Conservation (phyloP, 2,888 invertebrate genomes). For the Leptopilina myrica region DNA sequence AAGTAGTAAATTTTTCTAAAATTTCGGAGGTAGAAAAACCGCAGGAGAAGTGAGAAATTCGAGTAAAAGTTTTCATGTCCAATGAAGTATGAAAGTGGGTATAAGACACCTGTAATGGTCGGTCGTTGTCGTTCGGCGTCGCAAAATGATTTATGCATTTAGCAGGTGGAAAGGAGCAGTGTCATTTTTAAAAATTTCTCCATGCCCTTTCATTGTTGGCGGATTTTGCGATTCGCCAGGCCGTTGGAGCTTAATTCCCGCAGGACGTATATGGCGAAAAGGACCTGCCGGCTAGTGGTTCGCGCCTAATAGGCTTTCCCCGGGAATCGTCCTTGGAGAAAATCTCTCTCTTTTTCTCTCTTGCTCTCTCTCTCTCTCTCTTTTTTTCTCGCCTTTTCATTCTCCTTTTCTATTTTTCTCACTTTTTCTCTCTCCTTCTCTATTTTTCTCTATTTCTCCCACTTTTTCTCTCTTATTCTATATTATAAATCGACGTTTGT, state of each 20-base stretch:
- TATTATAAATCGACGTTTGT: conserved; percentile 42
- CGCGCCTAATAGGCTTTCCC: conserved; percentile 68
- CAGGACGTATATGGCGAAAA: conserved; percentile 46
- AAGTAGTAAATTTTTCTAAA: too few relatives aligned
- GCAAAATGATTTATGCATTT: conserved; percentile 65
- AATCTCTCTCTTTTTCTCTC: conserved; percentile 50
- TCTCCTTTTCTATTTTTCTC: conserved; percentile 43
- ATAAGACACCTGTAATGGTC: conserved; percentile 60
- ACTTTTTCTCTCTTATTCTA: too few relatives aligned
- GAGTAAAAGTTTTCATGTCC: conserved; percentile 13
- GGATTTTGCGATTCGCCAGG: conserved; percentile 67
- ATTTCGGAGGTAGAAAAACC: too few relatives aligned
- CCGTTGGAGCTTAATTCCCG: conserved; percentile 48
- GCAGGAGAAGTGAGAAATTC: background rate
- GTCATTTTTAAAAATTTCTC: conserved; percentile 61
- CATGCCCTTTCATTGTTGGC: conserved; percentile 55
- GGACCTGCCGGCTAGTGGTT: conserved; percentile 42
- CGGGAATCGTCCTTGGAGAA: conserved; percentile 57
- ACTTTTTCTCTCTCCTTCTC: too few relatives aligned
- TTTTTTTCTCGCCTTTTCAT: too few relatives aligned
- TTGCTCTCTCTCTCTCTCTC: too few relatives aligned
- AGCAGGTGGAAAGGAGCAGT: conserved; percentile 65
- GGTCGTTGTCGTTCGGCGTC: background rate
- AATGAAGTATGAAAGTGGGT: conserved; percentile 56
- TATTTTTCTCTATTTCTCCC: background rate